Percentiles rank a stretch among this genome's conserved stretches.
Conservation (phyloP, 2,888 invertebrate genomes). For the Thalpophila matura region DNA sequence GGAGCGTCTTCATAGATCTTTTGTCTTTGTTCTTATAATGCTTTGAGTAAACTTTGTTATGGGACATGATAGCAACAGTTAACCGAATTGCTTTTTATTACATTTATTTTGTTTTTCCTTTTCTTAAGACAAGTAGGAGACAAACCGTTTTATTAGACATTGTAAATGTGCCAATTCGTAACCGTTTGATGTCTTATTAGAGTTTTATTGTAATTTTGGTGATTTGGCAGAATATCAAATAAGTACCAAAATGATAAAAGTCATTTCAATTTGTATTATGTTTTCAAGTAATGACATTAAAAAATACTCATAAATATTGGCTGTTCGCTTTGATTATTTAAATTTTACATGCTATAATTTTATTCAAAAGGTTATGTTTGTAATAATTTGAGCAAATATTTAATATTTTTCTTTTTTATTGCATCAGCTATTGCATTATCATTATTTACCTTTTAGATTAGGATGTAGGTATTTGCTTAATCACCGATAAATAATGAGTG, state of each 20-base stretch:
- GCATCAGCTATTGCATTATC: neutral
- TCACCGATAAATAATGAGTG: too few species aligned
- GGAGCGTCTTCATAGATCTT: constrained; percentile 61
- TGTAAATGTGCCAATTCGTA: constrained; percentile 56
- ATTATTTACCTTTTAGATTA: neutral
- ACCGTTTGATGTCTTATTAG: constrained; percentile 50
- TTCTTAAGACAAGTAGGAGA: constrained; percentile 59
- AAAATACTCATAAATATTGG: too few species aligned
- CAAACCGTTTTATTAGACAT: constrained; percentile 69
- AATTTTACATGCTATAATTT: too few species aligned
- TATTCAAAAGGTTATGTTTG: too few species aligned
- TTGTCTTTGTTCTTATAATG: constrained; percentile 63
- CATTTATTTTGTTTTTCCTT: constrained; percentile 68
- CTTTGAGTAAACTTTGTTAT: constrained; percentile 63
- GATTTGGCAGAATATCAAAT: neutral
- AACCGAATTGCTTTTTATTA: constrained; percentile 74
- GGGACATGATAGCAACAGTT: constrained; percentile 72
- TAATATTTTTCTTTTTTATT: too few species aligned
- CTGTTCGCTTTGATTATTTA: too few species aligned
- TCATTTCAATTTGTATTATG: too few species aligned
- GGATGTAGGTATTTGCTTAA: neutral
- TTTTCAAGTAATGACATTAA: too few species aligned
- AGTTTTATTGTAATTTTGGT: constrained; percentile 30
- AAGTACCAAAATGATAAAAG: neutral
- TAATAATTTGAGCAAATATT: neutral